phyloP scores from a whole-genome alignment of 1,140 invertebrate genomes.

The Hetaerina americana region DNA sequence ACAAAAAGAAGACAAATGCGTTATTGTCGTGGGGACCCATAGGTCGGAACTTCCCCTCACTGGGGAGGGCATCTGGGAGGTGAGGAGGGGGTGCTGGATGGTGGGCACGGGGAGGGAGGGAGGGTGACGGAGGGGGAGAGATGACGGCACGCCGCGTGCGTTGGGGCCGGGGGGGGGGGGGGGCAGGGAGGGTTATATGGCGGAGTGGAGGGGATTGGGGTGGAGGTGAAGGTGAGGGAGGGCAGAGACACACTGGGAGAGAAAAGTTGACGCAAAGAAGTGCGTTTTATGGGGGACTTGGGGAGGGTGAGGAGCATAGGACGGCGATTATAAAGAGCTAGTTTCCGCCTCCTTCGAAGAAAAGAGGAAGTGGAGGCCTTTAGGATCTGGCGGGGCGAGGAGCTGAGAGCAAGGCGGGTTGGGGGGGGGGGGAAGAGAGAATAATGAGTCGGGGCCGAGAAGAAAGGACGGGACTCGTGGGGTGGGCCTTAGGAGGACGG shows the following conservation, averaged over 20 bases:
- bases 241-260: not conserved
- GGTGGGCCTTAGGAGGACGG: no score
- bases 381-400: no score
- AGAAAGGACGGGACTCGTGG: no score
- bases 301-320: not conserved
- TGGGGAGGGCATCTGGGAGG: not conserved
- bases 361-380: not conserved
- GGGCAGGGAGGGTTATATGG: not conserved
- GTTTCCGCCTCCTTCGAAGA: not conserved
- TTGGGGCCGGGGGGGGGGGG: no score
- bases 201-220: not conserved
- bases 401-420: no score
- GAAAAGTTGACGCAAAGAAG: not conserved
- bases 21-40: not conserved
- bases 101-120: not conserved
- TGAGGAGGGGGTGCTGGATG: not conserved
- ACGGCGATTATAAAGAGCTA: not conserved
- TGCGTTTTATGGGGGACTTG: no score
- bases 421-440: no score
- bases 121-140: not conserved
- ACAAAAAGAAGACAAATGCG: not conserved
- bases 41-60: not conserved
- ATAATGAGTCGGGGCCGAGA: no score
- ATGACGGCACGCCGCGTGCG: no score
- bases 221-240: not conserved